Evolutionary conservation across 2,888 invertebrate species (phyloP), one percentile per base, ranked within the genome.

Genomic region (Phanerotoma sp.): DNA sequence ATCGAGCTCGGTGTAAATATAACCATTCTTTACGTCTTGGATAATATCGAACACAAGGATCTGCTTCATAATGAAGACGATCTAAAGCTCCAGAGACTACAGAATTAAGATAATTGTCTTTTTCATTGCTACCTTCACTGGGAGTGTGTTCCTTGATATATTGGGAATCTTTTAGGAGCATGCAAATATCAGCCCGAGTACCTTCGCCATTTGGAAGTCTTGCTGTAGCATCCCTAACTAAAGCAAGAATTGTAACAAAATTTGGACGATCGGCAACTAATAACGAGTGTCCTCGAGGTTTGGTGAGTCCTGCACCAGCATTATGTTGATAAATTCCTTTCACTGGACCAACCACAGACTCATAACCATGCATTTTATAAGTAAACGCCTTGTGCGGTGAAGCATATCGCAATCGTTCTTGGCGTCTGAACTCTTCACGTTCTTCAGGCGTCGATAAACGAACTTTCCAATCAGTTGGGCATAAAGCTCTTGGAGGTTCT

Each of bases 121-220:
- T 77, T 22, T 77, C 77, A 48, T 60, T 64, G 13, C 66, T 63
- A 32, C 63, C 35, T 38, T 72, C 69, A 42, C 68, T 71, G 5
- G 72, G 69, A 22, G 66, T 79, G 47, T 80, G 77, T 3, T 77
- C 78, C 61, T 79, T 79, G 20, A 82, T 80, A 61, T 85, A 88
- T 66, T 87, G 86, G 0, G 89, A 89, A 68, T 88, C 88, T 64
- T 86, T 88, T 49, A 96, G 80, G 58, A 96, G 79, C 67, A 93
- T 93, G 68, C 95, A 91, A 51, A 96, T 93, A 70, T 96, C 95
- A 1, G 91, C 88, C 2, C 95, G 79, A 0, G 95, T 93, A 11
- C 94, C 96, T 79, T 96, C 94, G 0, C 96, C 96, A 75, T 96
- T 96, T 1, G 96, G 96, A 64, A 96, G 80, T 16, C 96, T 82